Evolutionary conservation across 2,888 invertebrate species (phyloP), one percentile per base, ranked within the genome.

Genomic region (Mimumesa dahlbomi): DNA sequence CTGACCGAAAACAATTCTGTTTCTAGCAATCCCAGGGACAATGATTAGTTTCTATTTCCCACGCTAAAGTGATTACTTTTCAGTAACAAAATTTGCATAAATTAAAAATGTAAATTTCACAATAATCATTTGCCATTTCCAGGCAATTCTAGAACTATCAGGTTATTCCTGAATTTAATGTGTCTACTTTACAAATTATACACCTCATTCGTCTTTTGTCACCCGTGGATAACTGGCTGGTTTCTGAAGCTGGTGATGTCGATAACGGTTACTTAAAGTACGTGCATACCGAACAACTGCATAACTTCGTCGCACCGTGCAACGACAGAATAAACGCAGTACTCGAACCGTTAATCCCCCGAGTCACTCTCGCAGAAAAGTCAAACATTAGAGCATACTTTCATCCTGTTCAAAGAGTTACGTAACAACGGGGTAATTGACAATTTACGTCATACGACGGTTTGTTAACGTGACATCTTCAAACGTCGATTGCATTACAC

Each of bases 221-320:
- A 21, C 21, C 18, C 5, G 9, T 31, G 21, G 31, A 42, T 14
- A 48, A 43, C 34, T 69, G 56, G 43, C 40, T 48, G 21, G 48
- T 49, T 34, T 21, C 56, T 43, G 42, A 42, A 21, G n/a, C 48
- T 13, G 43, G 38, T 54, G 50, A 56, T 49, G 59, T 46, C 50
- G 59, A 54, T 58, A 56, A 71, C 66, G 46, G 50, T 56, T 66
- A 63, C 42, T 34, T 64, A 56, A n/a, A n/a, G 25, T 64, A 61
- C 11, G 66, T 34, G 54, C 63, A 59, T 58, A 52, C 21, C 29
- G 58, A 70, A 73, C 66, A 66, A 53, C 36, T 64, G 59, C 62
- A 62, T 56, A 61, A n/a, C 34, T 34, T 42, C 29, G 34, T 49
- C 49, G 5, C 53, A 34, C 34, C 22, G 50, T 36, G 34, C 58